Evolutionary conservation across 2,113 vertebrate genomes (phyloP).

Genomic region (Hepsetus odoe): DNA sequence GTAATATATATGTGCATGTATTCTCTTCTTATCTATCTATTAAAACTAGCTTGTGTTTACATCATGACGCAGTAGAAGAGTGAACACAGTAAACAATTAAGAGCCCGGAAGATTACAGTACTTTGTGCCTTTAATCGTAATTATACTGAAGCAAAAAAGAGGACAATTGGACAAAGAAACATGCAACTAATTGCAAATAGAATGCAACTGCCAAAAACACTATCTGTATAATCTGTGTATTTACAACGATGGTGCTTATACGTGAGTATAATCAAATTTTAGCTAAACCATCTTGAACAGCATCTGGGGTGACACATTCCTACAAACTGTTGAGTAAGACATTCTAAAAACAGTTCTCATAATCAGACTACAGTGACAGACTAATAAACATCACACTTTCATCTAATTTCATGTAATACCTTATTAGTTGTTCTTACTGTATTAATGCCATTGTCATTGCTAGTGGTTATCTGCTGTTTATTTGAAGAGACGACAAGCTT

Average conservation of each 20-base stretch:
- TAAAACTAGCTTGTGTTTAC: background rate
- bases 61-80: background rate
- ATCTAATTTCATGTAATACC: constrained; percentile 17
- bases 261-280: constrained; percentile 45
- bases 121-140: constrained; percentile 54
- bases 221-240: constrained; percentile 50
- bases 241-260: constrained; percentile 53
- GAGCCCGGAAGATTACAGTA: constrained; percentile 15
- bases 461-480: constrained; percentile 29
- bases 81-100: constrained; percentile 6
- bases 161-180: constrained; percentile 55
- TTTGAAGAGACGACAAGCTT: constrained; percentile 26
- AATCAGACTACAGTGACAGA: constrained; percentile 27
- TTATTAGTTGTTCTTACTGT: constrained; percentile 10
- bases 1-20: too few species aligned
- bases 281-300: constrained; percentile 39
- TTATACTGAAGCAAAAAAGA: constrained; percentile 53
- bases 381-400: background rate
- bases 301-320: constrained; percentile 30
- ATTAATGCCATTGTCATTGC: background rate
- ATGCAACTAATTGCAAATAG: constrained; percentile 58
- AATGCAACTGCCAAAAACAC: constrained; percentile 48
- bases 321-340: constrained; percentile 35
- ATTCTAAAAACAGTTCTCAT: constrained; percentile 31
- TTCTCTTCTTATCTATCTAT: too few species aligned